These are phyloP conservation scores for Melinopterus prodromus DNA, from an alignment of 2,888 invertebrate species.

Conservation along the genomic window DNA sequence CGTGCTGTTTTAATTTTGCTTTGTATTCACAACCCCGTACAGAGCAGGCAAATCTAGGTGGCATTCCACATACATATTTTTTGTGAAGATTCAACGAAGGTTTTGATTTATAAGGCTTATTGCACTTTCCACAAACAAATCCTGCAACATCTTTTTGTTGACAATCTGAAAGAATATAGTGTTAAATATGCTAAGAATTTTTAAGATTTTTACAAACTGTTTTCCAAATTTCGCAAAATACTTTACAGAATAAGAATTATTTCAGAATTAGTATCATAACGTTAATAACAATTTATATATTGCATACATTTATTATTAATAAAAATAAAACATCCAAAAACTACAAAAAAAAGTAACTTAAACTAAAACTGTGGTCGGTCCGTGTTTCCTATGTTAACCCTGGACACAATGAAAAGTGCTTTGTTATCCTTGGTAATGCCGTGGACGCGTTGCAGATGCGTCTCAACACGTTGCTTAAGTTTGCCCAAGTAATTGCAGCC, in stretches of 20 bases:
- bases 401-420: not conserved
- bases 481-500: constrained; percentile 32
- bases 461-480: constrained; percentile 35
- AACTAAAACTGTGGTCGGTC: not conserved
- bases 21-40: not conserved
- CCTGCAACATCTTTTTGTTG: not conserved
- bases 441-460: constrained; percentile 26
- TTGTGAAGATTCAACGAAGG: constrained; percentile 42
- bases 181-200: not conserved
- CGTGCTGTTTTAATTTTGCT: too few species aligned
- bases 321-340: not conserved
- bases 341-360: not conserved
- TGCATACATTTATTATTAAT: not conserved
- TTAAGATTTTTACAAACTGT: too few species aligned
- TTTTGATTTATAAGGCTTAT: constrained; percentile 40
- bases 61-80: constrained; percentile 48
- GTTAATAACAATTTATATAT: too few species aligned
- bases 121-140: constrained; percentile 50
- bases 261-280: too few species aligned
- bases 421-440: not conserved
- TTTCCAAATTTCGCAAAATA: too few species aligned
- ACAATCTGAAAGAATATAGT: not conserved
- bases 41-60: constrained; percentile 47
- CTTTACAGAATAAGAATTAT: too few species aligned
- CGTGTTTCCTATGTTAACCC: not conserved